Percentiles rank a stretch among this genome's conserved stretches.
These are phyloP conservation scores for Coelopa frigida DNA, from an alignment of 1,140 invertebrate genomes.

Conservation along the genomic window DNA sequence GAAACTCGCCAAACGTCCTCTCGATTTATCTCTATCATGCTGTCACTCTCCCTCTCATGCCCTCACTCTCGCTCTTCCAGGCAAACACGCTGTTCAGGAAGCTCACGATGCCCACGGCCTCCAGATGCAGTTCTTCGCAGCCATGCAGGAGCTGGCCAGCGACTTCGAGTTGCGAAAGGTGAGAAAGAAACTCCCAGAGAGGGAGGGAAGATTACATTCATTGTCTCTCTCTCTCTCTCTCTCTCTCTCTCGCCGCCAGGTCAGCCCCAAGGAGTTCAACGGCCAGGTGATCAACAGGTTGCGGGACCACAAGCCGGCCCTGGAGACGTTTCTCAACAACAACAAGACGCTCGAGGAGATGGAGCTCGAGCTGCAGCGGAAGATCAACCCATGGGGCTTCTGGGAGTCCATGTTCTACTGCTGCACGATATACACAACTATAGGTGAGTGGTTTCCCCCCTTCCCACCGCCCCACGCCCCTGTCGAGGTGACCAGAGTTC, in stretches of 20 bases:
- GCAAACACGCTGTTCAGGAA: neutral
- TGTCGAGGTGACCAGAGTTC: constrained; percentile 4
- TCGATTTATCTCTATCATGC: neutral
- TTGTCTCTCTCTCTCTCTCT: neutral
- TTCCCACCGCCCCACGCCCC: neutral
- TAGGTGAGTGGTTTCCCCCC: constrained; percentile 58
- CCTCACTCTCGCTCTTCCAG: constrained; percentile 6
- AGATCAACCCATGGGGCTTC: constrained; percentile 68
- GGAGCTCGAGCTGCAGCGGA: constrained; percentile 5
- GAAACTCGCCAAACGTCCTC: too few species aligned
- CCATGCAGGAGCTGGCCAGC: constrained; percentile 14
- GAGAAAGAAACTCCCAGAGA: too few species aligned
- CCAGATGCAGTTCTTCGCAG: constrained; percentile 24
- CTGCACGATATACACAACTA: constrained; percentile 88
- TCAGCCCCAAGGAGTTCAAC: constrained; percentile 12
- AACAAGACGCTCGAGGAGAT: constrained; percentile 14
- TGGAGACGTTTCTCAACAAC: constrained; percentile 22
- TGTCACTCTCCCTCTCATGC: neutral
- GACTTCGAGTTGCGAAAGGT: constrained; percentile 16
- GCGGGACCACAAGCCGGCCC: constrained; percentile 18
- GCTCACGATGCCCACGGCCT: constrained; percentile 13
- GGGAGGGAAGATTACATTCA: neutral
- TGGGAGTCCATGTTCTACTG: constrained; percentile 89
- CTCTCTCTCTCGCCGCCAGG: constrained; percentile 11
- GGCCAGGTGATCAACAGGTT: constrained; percentile 19